These are phyloP conservation scores for Helarctos malayanus DNA, from an alignment of 2,797 vertebrate genomes.

Conservation along the genomic window DNA sequence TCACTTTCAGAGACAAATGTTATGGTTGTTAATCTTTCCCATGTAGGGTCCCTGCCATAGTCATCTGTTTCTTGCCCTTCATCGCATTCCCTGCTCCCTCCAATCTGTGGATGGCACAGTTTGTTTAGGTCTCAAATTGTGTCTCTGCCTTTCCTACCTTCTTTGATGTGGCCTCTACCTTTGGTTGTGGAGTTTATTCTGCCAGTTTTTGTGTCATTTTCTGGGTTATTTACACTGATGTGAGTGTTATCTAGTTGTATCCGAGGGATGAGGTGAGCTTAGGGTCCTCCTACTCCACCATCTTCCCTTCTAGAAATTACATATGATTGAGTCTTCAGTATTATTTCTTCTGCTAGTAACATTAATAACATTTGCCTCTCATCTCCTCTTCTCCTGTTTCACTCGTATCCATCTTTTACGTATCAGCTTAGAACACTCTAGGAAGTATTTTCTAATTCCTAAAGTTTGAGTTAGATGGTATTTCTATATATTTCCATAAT, in stretches of 20 bases:
- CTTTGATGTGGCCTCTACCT: background rate
- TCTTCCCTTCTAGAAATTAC: background rate
- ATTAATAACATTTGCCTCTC: conserved; percentile 57
- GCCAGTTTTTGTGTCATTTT: background rate
- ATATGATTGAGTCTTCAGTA: conserved; percentile 49
- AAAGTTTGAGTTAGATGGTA: background rate
- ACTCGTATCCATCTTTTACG: background rate
- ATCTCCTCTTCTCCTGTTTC: background rate
- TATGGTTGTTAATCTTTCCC: background rate
- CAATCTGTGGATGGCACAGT: background rate
- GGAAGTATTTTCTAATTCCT: conserved; percentile 8
- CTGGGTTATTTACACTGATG: background rate
- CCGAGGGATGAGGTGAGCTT: background rate
- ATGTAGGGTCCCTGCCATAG: background rate
- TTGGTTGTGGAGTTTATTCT: background rate
- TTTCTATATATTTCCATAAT: conserved; percentile 32
- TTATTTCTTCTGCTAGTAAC: conserved; percentile 52
- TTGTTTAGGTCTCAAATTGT: background rate
- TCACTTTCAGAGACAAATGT: background rate
- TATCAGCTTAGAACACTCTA: conserved; percentile 3
- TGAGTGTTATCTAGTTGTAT: background rate
- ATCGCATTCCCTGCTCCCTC: background rate
- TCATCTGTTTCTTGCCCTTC: background rate
- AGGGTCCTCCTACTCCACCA: background rate
- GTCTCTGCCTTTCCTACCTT: background rate